phyloP scores from a whole-genome alignment of 2,888 invertebrate genomes.

The Ichneumoninae sp. region DNA sequence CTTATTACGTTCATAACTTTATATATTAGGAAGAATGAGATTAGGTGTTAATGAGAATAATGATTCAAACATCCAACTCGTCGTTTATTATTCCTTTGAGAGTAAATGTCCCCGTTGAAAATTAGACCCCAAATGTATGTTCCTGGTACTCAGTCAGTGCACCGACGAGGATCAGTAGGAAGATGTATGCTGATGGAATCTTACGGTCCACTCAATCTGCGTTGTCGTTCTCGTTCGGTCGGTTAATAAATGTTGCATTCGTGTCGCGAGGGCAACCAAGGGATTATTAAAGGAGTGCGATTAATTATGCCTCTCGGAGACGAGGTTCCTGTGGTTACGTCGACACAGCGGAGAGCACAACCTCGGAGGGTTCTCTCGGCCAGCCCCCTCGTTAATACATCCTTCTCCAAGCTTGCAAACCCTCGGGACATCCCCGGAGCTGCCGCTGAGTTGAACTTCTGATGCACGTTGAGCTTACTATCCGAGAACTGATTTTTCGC shows the following conservation, averaged over 20 bases:
- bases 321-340: conserved; percentile 58
- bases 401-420: conserved; percentile 36
- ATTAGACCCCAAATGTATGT: conserved; percentile 57
- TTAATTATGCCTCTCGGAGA: conserved; percentile 79
- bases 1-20: neutral
- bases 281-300: conserved; percentile 80
- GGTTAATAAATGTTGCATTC: conserved; percentile 69
- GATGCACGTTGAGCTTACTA: conserved; percentile 39
- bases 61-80: conserved; percentile 30
- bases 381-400: conserved; percentile 51
- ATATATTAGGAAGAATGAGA: neutral
- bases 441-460: conserved; percentile 25
- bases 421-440: conserved; percentile 51
- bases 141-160: conserved; percentile 71
- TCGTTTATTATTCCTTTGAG: conserved; percentile 64
- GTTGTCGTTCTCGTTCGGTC: conserved; percentile 44
- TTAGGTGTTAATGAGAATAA: conserved; percentile 2
- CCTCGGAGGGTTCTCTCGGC: conserved; percentile 54
- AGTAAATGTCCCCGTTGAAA: conserved; percentile 81
- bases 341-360: conserved; percentile 50
- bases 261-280: conserved; percentile 62
- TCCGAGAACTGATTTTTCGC: conserved; percentile 73
- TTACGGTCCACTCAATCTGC: conserved; percentile 76
- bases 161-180: conserved; percentile 77
- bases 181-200: conserved; percentile 83